Evolutionary conservation across 2,113 vertebrate genomes (phyloP), one percentile per base, ranked within the genome.

Genomic region (Apodemus speciosus): DNA sequence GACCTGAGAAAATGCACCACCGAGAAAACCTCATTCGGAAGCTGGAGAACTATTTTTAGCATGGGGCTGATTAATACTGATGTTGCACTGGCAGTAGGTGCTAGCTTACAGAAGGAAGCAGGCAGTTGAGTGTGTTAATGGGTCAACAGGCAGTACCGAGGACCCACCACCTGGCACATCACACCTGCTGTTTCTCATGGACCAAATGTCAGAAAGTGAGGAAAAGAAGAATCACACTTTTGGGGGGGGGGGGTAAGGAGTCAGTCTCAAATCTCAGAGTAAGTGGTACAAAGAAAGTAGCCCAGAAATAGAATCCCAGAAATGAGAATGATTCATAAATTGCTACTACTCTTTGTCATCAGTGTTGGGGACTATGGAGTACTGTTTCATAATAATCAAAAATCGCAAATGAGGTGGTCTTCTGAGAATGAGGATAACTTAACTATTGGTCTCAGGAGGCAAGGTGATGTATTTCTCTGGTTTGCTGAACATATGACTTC

Each of bases 21-120:
- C 73, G 75, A 91, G 97, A 96, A 92, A 89, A 83, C 66, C 46
- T 89, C 75, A 62, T 91, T 95, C 89, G 46, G 66, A 94, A 56
- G 32, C 64, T 62, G 27, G 60, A 85, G 72, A 69, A 64, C 89
- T 95, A 76, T 96, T 95, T 96, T 92, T 91, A 89, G 87, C 16
- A 20, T 73, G 9, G 3, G 46, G 66, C 6, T 60, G 94, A 95
- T 94, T 92, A 91, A 94, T 91, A 89, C 94, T 92, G 71, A 76
- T 21, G 80, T 76, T 91, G 46, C 43, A 23, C 43, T 81, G 32
- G 58, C 79, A 95, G 66, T 75, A 80, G 40, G 85, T 85, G 66
- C 92, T 71, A 88, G 69, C 69, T 92, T 76, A 13, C 90, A 93
- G 94, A 96, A 91, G 66, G 80, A 93, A 96, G 75, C 43, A 21